Percentiles rank a stretch among this genome's conserved stretches.
Evolutionary conservation across 2,888 invertebrate species (phyloP).

Genomic region (Listrodromus nycthemerus): DNA sequence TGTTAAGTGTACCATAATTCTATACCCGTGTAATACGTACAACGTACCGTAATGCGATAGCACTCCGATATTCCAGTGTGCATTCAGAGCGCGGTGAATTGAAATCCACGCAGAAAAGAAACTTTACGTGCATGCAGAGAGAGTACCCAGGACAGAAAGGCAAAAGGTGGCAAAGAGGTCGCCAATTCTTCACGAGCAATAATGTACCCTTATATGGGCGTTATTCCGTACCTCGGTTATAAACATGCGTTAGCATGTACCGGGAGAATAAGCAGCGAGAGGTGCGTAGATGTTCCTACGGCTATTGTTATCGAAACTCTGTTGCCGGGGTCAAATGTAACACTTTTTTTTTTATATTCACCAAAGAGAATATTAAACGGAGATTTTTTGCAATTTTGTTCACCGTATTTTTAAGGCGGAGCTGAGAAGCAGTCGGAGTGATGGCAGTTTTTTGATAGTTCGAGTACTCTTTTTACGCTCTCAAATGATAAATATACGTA

Average conservation of each 20-base stretch:
- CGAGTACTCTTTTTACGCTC: too few relatives aligned
- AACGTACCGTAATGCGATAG: conserved; percentile 40
- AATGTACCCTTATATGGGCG: conserved; percentile 31
- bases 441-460: too few relatives aligned
- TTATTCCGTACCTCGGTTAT: neutral
- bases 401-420: neutral
- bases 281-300: neutral
- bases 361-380: neutral
- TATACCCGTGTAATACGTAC: conserved; percentile 45
- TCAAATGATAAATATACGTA: too few relatives aligned
- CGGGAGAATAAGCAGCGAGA: neutral
- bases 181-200: conserved; percentile 34
- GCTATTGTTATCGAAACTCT: neutral
- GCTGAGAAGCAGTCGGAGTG: too few relatives aligned
- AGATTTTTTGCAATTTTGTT: neutral
- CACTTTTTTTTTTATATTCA: neutral
- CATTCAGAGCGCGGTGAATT: conserved; percentile 34
- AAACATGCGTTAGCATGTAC: neutral
- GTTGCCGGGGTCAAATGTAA: neutral
- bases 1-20: conserved; percentile 75
- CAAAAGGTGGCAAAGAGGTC: conserved; percentile 34
- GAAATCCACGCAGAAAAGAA: conserved; percentile 23
- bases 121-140: conserved; percentile 15
- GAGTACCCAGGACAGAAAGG: neutral
- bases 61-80: conserved; percentile 16